Base-by-base conservation (phyloP, 2,797 vertebrate species). In the Mareca penelope region DNA sequence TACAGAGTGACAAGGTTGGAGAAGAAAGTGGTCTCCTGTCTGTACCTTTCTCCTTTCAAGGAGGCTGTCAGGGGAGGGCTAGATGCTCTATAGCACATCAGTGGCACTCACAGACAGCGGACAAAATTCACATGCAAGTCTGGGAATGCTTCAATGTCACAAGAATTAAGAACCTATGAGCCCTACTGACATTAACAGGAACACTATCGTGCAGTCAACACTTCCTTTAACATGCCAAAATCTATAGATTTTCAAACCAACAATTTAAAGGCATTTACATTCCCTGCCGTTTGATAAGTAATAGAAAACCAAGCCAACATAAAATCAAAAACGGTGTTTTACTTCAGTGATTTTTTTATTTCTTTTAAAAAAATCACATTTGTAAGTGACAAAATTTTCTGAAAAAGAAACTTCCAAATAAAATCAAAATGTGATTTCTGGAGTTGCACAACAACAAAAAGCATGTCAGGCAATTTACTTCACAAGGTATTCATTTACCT, bases 131-230 rank as follows among this genome's bases (percentile, higher is more conserved):
- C 67, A 56, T 0, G 2, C 28, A 57, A 2, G 2, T 31, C 67
- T 59, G 55, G 69, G 35, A 84, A 69, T 1, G 2, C 29, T 65
- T 24, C 80, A 46, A 1, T 46, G 24, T 48, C 68, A 70, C 71
- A 56, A 33, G 2, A 19, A 77, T 28, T 18, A 56, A 52, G 35
- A 79, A 9, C 21, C n/a, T 55, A 23, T 15, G 42, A 86, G 29
- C 16, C 14, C 29, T 52, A 1, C 29, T 72, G 63, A 22, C 1
- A 0, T 31, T 61, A 57, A 31, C 0, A 2, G 48, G 39, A 87
- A 79, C 0, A 4, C 22, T 71, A 8, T 46, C 56, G 24, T 55
- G 5, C 23, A 46, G 16, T 4, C 44, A 48, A 44, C 31, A 16
- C 9, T 56, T 23, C 55, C 24, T 83, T 4, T 31, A 57, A 78